Base-by-base conservation (phyloP, 2,888 invertebrate genomes). In the Trileptium ribeirensis region DNA sequence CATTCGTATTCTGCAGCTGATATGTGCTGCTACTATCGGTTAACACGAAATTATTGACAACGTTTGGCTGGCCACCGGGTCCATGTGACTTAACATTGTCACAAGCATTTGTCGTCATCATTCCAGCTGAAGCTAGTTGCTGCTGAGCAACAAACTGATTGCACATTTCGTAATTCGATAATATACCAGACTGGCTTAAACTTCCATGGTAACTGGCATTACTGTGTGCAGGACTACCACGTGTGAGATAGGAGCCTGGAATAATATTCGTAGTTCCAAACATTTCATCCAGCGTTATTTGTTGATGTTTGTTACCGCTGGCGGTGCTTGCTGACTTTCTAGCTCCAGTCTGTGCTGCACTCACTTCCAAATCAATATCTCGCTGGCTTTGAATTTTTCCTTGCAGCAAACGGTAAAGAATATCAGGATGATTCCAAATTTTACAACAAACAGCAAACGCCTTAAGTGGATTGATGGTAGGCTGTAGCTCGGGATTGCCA, bases 391-490 rank as follows among this genome's bases (percentile, higher is more conserved):
- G 31, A 2, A n/a, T 2, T 34, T 80, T 77, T 31, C 38, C 40
- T 37, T 80, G 70, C 67, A 86, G 84, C 38, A 88, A 84, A 82
- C 88, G 86, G 79, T 83, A 82, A 79, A 91, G 85, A 67, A 90
- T 87, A 83, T 91, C 91, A 2, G 90, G 90, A 84, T 91, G 91
- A 84, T 91, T 91, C 90, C 90, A 90, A 79, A 91, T 90, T 89
- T 98, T 99, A 88, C 97, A 97, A 89, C 98, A 98, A 81, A 98
- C 96, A 33, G 98, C 96, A 89, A 98, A 98, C 0, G 98, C 97
- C 90, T 97, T 97, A 81, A 99, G 91, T 0, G 98, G 97, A 91
- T 98, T 98, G 38, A 95, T 89, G n/a, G 74, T 83, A 8, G 37
- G 67, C 3, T 81, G 64, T n/a, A 86, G 81, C 64, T 87, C 86